Conservation (phyloP, 2,113 vertebrate genomes). For the Lepus timidus region DNA sequence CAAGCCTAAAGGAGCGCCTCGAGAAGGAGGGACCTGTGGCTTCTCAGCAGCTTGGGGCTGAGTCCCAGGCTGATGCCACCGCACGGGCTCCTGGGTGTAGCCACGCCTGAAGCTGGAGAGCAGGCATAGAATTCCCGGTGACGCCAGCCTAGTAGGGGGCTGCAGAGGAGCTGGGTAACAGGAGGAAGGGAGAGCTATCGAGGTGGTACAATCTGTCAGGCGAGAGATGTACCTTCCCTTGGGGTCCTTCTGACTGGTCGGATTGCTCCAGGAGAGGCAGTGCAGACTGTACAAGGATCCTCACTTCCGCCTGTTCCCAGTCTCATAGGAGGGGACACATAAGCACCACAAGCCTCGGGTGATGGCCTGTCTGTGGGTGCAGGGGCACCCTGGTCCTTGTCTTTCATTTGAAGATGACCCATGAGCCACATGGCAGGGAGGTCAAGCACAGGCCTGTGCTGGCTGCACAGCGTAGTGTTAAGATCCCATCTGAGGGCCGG, state of each 20-base stretch:
- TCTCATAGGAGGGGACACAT: neutral
- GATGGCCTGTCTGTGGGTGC: neutral
- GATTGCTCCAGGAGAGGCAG: neutral
- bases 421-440: neutral
- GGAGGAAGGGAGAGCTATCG: neutral
- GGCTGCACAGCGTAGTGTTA: neutral
- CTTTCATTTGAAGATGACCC: neutral
- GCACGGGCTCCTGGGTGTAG: neutral
- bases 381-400: neutral
- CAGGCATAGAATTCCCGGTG: neutral
- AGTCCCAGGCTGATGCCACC: neutral
- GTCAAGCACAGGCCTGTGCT: neutral
- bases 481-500: too few species aligned
- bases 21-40: neutral
- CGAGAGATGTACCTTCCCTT: neutral
- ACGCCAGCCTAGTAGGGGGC: neutral
- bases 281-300: fast-evolving
- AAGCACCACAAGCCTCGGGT: neutral
- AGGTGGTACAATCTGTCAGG: neutral
- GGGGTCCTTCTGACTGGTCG: neutral
- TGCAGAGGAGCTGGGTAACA: neutral
- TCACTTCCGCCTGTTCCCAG: neutral
- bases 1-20: neutral
- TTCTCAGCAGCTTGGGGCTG: neutral
- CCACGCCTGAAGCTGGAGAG: neutral